phyloP scores from a whole-genome alignment of 2,888 invertebrate genomes.

The Acheta domesticus region DNA sequence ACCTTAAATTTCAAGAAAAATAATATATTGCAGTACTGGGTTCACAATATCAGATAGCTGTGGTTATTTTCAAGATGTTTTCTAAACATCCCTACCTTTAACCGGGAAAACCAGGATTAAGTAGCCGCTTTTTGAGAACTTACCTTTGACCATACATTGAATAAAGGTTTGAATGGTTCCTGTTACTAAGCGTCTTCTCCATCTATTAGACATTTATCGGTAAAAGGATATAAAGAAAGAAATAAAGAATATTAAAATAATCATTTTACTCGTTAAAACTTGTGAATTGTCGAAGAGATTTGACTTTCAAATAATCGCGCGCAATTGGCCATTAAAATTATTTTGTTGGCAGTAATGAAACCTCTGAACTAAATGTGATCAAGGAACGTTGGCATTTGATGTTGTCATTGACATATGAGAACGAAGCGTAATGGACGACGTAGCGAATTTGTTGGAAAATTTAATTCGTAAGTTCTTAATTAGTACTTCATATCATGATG shows the following conservation, averaged over 20 bases:
- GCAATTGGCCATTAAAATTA: conserved; percentile 21
- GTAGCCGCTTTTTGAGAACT: too few relatives aligned
- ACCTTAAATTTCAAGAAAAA: too few relatives aligned
- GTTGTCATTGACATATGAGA: conserved; percentile 26
- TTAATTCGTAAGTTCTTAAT: conserved; percentile 61
- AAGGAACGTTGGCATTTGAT: not conserved
- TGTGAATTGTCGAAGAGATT: not conserved
- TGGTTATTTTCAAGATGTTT: too few relatives aligned
- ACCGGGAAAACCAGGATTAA: too few relatives aligned
- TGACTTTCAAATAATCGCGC: conserved; percentile 23
- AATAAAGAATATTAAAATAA: not conserved
- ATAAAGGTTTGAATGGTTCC: too few relatives aligned
- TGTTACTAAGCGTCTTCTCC: too few relatives aligned
- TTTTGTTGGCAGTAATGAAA: not conserved
- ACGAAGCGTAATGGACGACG: conserved; percentile 56
- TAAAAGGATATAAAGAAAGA: not conserved
- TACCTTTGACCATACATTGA: too few relatives aligned
- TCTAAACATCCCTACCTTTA: too few relatives aligned
- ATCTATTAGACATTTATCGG: too few relatives aligned
- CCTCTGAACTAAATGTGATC: not conserved
- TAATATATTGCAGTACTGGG: too few relatives aligned
- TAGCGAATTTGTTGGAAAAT: conserved; percentile 68
- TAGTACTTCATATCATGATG: not conserved
- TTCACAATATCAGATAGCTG: too few relatives aligned
- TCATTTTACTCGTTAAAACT: conserved; percentile 9